Evolutionary conservation across 64 coral and sea anemone species (phyloP), one percentile per base, ranked within the genome.

Genomic region (Montipora capricornis): DNA sequence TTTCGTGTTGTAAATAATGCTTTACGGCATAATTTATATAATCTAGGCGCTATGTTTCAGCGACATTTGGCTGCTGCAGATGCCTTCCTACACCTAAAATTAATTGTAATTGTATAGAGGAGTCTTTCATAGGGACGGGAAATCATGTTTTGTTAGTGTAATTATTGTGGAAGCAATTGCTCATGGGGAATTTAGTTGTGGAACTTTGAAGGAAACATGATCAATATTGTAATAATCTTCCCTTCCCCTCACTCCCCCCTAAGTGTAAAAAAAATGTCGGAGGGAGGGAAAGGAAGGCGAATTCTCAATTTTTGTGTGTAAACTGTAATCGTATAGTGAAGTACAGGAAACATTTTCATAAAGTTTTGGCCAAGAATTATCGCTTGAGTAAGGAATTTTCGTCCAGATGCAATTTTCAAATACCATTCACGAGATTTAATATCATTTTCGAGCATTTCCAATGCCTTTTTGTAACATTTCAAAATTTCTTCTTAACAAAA

Each of bases 1-100:
- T 86, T 85, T 86, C 67, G 82, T 86, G 68, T 44, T 86, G 82
- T 86, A 73, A n/a, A 86, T 71, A 86, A 86, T 69, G 67, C 29
- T 83, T 11, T 83, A 22, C 4, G 37, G 26, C 15, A 12, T 8
- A 47, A 67, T 83, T 83, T 83, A 8, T 68, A 66, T 46, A 83
- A 62, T 44, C 45, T 29, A 57, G 53, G 53, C 53, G 15, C 57
- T 46, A 19, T 68, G 29, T 58, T 82, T 61, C 81, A 47, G 14
- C 4, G 62, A 82, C 20, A n/a, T 61, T 47, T 84, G 61, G 15
- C 45, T 49, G 20, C 12, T 64, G 58, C 5, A 86, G 15, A 86
- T 48, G 82, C 29, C 64, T 49, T 86, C 49, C 71, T 71, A 86
- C 66, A 71, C 2, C 47, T 44, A 49, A 70, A 86, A 20, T 70